Percentiles rank a stretch among this genome's conserved stretches.
Conservation (phyloP, 2,888 invertebrate species). For the Oscheius sp. region DNA sequence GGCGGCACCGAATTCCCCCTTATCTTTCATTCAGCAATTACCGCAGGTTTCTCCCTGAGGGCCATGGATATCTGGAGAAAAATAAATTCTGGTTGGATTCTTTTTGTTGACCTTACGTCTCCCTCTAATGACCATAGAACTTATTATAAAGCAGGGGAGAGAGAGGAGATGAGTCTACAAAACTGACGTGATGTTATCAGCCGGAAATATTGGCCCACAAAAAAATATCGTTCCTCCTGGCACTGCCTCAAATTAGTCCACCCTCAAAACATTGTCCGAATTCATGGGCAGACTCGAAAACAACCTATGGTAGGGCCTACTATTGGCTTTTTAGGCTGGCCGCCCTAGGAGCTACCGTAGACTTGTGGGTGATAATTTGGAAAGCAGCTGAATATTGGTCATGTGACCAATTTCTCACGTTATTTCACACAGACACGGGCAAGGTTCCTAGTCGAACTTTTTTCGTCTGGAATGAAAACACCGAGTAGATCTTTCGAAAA, state of each 20-base stretch:
- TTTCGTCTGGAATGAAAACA: too few species aligned
- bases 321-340: slow-evolving; percentile 20
- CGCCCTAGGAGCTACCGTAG: slow-evolving; percentile 4
- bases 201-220: neutral
- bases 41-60: slow-evolving; percentile 12
- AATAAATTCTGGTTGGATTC: too few species aligned
- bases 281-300: slow-evolving; percentile 18
- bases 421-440: too few species aligned
- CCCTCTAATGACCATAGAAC: too few species aligned
- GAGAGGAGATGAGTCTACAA: neutral
- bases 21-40: slow-evolving; percentile 26
- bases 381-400: too few species aligned
- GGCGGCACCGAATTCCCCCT: slow-evolving; percentile 18
- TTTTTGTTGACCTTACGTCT: too few species aligned
- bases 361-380: neutral
- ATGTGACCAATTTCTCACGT: slow-evolving; percentile 3
- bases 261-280: slow-evolving; percentile 20
- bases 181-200: neutral
- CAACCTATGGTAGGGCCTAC: slow-evolving; percentile 28
- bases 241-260: neutral
- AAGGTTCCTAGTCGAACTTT: too few species aligned
- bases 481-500: too few species aligned
- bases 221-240: neutral
- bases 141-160: neutral
- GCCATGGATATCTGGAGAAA: neutral